Percentiles rank a stretch among this genome's conserved stretches.
Evolutionary conservation across 1,140 invertebrate species (phyloP).

Genomic region (Antheraea pernyi): DNA sequence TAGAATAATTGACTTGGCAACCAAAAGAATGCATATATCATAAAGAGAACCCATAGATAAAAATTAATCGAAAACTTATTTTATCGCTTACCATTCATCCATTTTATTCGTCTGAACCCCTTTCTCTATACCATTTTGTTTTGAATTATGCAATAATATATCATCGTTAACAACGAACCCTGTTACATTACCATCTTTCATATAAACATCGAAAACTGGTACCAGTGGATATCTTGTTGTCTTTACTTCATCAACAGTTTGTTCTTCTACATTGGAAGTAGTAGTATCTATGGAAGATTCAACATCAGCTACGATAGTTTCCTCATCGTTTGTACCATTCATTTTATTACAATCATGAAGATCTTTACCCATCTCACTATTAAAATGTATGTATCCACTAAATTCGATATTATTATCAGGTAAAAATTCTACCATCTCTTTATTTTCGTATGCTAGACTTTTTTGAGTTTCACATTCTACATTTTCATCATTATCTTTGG

Average conservation of each 20-base stretch:
- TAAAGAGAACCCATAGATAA: too few species aligned
- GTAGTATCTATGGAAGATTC: neutral
- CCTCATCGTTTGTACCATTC: neutral
- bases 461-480: conserved; percentile 7
- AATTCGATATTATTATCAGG: neutral
- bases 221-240: conserved; percentile 13
- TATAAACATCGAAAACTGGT: conserved; percentile 29
- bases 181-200: conserved; percentile 27
- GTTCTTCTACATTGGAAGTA: conserved; percentile 9
- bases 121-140: conserved; percentile 19
- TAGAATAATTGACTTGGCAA: too few species aligned
- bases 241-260: conserved; percentile 12
- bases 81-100: conserved; percentile 6
- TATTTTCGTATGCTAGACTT: neutral
- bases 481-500: conserved; percentile 9
- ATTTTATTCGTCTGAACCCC: conserved; percentile 19
- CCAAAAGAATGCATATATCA: too few species aligned
- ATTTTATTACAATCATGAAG: neutral
- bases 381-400: neutral
- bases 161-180: conserved; percentile 25
- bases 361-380: neutral
- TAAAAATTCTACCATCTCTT: conserved; percentile 5
- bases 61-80: too few species aligned
- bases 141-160: conserved; percentile 17
- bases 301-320: neutral